These are phyloP conservation scores for Eupithecia abbreviata DNA, from an alignment of 2,888 invertebrate genomes.

Conservation along the genomic window DNA sequence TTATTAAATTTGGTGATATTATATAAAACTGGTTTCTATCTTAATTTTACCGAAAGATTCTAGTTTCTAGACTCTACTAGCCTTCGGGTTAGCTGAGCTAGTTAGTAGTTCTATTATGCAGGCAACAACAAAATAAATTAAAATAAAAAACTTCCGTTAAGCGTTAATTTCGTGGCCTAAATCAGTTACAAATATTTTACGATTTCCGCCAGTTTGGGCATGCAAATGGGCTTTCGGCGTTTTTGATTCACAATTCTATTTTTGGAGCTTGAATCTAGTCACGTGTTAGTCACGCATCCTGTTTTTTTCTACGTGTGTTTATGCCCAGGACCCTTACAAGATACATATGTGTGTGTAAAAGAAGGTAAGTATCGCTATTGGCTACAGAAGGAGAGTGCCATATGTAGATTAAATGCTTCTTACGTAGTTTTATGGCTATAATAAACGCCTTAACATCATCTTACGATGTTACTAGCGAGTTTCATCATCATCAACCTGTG, in stretches of 20 bases:
- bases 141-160: slow-evolving; percentile 20
- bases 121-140: neutral
- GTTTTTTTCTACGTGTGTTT: slow-evolving; percentile 17
- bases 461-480: neutral
- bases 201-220: slow-evolving; percentile 41
- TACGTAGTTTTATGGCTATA: slow-evolving; percentile 1
- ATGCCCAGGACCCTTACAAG: slow-evolving; percentile 5
- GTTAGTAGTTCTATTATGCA: neutral
- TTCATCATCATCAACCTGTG: no score
- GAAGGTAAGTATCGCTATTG: neutral
- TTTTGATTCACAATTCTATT: slow-evolving; percentile 36
- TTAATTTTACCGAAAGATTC: no score
- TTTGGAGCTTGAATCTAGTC: slow-evolving; percentile 29
- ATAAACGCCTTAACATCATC: slow-evolving; percentile 2
- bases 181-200: slow-evolving; percentile 36
- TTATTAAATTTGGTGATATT: no score
- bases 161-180: slow-evolving; percentile 19
- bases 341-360: neutral
- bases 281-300: slow-evolving; percentile 40
- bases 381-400: slow-evolving; percentile 6
- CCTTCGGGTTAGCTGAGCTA: neutral
- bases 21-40: no score
- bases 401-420: neutral
- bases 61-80: neutral
- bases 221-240: slow-evolving; percentile 39